Percentiles rank a stretch among this genome's conserved stretches.
Conservation (phyloP, 2,113 vertebrate species). For the Sapayoa aenigma region DNA sequence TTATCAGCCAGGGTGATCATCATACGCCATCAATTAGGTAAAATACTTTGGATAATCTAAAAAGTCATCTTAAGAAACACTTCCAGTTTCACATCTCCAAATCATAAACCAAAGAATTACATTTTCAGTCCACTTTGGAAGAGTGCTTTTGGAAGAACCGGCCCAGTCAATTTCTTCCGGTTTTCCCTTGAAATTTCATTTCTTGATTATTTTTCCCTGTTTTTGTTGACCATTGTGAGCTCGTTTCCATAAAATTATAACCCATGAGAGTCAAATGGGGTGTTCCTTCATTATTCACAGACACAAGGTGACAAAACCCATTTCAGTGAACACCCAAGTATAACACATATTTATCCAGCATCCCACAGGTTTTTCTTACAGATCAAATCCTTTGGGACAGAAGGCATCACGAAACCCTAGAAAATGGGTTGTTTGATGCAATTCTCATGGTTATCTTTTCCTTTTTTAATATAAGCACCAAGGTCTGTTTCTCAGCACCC, state of each 20-base stretch:
- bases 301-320: background rate
- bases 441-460: fast-evolving
- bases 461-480: background rate
- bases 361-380: background rate
- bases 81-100: background rate
- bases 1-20: background rate
- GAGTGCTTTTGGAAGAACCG: background rate
- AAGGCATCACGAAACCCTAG: background rate
- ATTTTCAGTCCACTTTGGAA: background rate
- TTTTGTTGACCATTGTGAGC: background rate
- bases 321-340: background rate
- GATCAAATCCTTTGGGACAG: background rate
- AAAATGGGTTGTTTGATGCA: background rate
- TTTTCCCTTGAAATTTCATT: background rate
- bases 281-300: background rate
- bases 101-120: background rate
- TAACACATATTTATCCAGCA: background rate
- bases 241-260: background rate
- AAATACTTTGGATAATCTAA: background rate
- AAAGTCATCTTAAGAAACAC: background rate
- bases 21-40: background rate
- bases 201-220: background rate
- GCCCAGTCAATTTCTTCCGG: background rate
- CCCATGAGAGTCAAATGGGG: background rate
- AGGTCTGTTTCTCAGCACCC: background rate